These are phyloP conservation scores for Romanogobio albipinnatus DNA, from an alignment of 2,113 vertebrate species.

Conservation along the genomic window DNA sequence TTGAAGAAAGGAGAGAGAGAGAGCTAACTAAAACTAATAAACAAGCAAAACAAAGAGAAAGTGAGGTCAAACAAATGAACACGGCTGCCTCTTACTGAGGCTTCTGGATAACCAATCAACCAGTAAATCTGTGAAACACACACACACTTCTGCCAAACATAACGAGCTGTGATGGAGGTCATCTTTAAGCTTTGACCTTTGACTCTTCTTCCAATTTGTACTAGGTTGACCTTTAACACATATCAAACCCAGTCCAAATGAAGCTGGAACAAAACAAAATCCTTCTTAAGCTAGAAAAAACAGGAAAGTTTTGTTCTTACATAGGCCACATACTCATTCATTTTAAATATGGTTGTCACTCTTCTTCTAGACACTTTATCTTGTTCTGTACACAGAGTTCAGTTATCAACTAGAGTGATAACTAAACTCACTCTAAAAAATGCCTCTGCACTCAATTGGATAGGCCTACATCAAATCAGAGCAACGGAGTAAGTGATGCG, in stretches of 20 bases:
- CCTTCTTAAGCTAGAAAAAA: not conserved
- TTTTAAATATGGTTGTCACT: not conserved
- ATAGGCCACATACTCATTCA: not conserved
- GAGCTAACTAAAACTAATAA: not conserved
- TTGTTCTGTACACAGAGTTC: not conserved
- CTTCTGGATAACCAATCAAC: conserved; percentile 6
- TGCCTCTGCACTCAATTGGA: too few species aligned
- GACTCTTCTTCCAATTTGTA: conserved; percentile 9
- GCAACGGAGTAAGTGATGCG: too few species aligned
- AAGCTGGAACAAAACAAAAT: not conserved
- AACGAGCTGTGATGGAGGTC: conserved; percentile 30
- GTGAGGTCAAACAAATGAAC: conserved; percentile 1
- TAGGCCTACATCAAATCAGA: too few species aligned
- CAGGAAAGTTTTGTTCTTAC: not conserved
- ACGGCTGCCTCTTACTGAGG: not conserved
- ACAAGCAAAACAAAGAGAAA: not conserved
- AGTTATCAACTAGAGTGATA: not conserved
- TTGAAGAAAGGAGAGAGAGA: not conserved
- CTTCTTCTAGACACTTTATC: not conserved
- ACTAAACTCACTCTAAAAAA: not conserved
- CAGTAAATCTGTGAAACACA: conserved; percentile 14
- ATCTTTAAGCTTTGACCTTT: conserved; percentile 18
- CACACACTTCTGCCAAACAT: not conserved
- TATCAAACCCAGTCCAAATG: not conserved
- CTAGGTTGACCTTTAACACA: conserved; percentile 10